Base-by-base conservation (phyloP, 2,797 vertebrate species). In the Gymnoscopelus microlampas region DNA sequence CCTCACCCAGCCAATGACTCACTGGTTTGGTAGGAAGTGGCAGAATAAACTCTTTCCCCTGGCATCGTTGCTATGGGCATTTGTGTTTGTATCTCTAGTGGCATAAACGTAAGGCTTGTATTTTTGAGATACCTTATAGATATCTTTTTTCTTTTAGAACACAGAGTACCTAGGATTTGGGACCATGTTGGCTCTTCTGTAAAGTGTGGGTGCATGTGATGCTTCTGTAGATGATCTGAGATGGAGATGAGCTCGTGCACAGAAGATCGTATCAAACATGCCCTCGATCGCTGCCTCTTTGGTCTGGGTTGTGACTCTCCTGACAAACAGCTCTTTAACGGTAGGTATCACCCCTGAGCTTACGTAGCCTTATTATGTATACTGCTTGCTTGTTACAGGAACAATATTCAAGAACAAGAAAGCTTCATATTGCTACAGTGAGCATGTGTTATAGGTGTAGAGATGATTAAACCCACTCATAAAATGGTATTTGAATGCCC, bases 211-310 rank as follows among this genome's bases (percentile, higher is more conserved):
- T 67, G 53, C 49, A 35, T 63, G 63, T 6, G 32, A 66, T 68
- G 66, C 44, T 24, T 35, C 59, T 53, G 32, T 49, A 95, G 94
- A 95, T 92, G 88, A 94, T 83, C 84, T 87, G 94, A 90, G 77
- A 95, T 95, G 94, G 95, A 96, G 92, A 87, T 94, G 83, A 97
- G 94, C 59, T 95, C 95, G 0, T 97, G 96, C 90, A 97, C 96
- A 0, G 96, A 97, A 87, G 96, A 97, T 87, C 95, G 96, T 9
- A 97, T 97, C 89, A 92, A 95, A 85, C 96, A 97, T 0, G 93
- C 94, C 1, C 88, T 97, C 54, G 95, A 97, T 66, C 93, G 95
- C 48, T 97, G 96, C 71, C 92, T 97, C 5, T 94, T 95, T 0
- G 93, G 94, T 64, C 93, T 97, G 67, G 94, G 93, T 3, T 81